Conservation (phyloP, 2,888 invertebrate species). For the Notodonta dromedarius region DNA sequence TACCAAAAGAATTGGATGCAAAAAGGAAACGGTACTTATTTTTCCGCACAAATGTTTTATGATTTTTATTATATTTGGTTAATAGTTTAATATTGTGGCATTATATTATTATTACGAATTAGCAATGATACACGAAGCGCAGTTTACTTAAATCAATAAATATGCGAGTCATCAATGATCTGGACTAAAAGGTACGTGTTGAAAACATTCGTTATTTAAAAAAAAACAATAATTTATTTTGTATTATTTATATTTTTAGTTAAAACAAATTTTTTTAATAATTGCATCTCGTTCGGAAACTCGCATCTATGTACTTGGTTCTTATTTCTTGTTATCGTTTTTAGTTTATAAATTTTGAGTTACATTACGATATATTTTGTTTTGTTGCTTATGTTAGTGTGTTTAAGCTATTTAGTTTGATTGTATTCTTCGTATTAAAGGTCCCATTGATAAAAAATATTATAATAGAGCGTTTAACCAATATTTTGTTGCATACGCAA, state of each 20-base stretch:
- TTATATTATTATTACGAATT: conserved; percentile 64
- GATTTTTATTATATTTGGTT: conserved; percentile 40
- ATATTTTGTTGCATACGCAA: background rate
- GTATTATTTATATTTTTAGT: conserved; percentile 28
- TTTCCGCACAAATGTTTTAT: conserved; percentile 72
- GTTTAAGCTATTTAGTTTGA: conserved; percentile 45
- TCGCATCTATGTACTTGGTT: conserved; percentile 64
- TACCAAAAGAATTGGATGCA: conserved; percentile 25
- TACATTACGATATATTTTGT: conserved; percentile 53
- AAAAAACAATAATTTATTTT: conserved; percentile 33
- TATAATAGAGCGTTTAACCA: background rate
- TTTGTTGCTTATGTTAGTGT: conserved; percentile 68
- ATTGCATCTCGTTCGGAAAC: conserved; percentile 66
- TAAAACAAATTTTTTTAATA: conserved; percentile 28
- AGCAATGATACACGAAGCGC: conserved; percentile 57
- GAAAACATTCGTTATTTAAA: conserved; percentile 27
- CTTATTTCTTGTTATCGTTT: conserved; percentile 67
- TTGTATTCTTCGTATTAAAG: conserved; percentile 39
- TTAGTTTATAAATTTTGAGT: conserved; percentile 59
- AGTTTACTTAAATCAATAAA: conserved; percentile 73
- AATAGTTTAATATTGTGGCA: conserved; percentile 67
- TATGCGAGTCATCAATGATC: conserved; percentile 45
- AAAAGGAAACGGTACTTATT: conserved; percentile 62
- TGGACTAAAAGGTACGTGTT: conserved; percentile 40
- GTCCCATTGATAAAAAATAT: conserved; percentile 34